Percentiles rank a stretch among this genome's conserved stretches.
These are phyloP conservation scores for Epicampocera succincta DNA, from an alignment of 2,888 invertebrate species.

Conservation along the genomic window DNA sequence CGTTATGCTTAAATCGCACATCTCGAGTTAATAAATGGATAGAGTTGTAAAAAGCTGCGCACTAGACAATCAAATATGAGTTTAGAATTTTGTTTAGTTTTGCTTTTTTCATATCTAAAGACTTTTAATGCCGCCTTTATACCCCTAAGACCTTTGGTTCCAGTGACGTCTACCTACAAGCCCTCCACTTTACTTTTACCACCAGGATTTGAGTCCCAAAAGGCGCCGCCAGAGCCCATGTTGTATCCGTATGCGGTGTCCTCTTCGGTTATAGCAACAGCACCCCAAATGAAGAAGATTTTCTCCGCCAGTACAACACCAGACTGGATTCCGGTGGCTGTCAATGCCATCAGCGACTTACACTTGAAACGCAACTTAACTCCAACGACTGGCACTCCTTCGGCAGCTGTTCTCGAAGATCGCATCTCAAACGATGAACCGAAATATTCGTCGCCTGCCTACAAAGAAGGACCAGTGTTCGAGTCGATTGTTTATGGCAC, in stretches of 20 bases:
- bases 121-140: slow-evolving; percentile 38
- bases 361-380: not conserved
- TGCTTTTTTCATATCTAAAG: slow-evolving; percentile 37
- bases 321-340: slow-evolving; percentile 29
- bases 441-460: slow-evolving; percentile 33
- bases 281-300: slow-evolving; percentile 19
- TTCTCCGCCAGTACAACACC: slow-evolving; percentile 25
- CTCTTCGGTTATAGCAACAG: slow-evolving; percentile 30
- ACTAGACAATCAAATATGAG: slow-evolving; percentile 48
- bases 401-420: slow-evolving; percentile 41
- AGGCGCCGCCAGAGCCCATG: slow-evolving; percentile 66
- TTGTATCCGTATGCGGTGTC: slow-evolving; percentile 68
- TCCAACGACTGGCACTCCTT: slow-evolving; percentile 4
- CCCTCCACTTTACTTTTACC: slow-evolving; percentile 66
- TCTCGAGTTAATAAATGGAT: not conserved
- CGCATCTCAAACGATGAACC: slow-evolving; percentile 30
- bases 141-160: slow-evolving; percentile 7
- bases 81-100: slow-evolving; percentile 20
- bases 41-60: not conserved
- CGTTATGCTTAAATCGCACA: slow-evolving; percentile 49
- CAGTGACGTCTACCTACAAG: slow-evolving; percentile 48
- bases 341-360: slow-evolving; percentile 13
- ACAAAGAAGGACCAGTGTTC: slow-evolving; percentile 65
- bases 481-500: slow-evolving; percentile 77
- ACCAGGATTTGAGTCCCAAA: slow-evolving; percentile 70